A percentile compares a stretch with the other conserved stretches of the same genome.
Conservation (phyloP, 2,888 invertebrate genomes). For the Yponomeuta plumbellus region DNA sequence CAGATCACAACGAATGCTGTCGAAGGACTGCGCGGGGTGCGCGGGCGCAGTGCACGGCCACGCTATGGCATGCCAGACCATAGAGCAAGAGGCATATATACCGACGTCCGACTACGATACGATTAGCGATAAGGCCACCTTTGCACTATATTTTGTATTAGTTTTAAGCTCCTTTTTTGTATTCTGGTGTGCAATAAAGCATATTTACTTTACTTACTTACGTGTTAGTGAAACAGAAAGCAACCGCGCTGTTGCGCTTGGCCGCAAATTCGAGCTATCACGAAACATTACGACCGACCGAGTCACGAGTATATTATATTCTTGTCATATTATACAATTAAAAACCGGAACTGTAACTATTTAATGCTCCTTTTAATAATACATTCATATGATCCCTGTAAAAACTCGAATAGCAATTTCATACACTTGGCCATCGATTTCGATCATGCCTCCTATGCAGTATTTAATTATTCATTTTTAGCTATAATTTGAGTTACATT, state of each 20-base stretch:
- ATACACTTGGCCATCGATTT: conserved; percentile 18
- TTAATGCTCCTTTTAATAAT: conserved; percentile 5
- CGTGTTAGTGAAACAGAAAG: not conserved
- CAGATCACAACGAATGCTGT: not conserved
- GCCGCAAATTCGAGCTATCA: not conserved
- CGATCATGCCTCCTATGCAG: conserved; percentile 15
- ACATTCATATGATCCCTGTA: conserved; percentile 6
- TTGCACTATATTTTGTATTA: not conserved
- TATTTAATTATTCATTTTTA: conserved; percentile 19
- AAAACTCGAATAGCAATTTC: conserved; percentile 18
- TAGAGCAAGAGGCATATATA: no score
- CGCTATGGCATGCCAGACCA: no score
- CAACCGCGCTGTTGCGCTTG: not conserved
- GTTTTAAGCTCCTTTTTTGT: not conserved
- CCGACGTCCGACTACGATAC: no score
- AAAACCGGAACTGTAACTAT: not conserved
- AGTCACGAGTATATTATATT: not conserved
- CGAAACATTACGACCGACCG: no score
- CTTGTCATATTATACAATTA: not conserved
- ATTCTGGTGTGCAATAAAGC: not conserved
- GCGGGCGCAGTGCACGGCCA: no score
- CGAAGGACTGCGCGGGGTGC: not conserved
- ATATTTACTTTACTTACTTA: not conserved
- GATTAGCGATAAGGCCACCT: not conserved
- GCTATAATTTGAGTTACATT: conserved; percentile 18